A percentile compares a stretch with the other conserved stretches of the same genome.
Conservation (phyloP, 2,797 vertebrate genomes). For the Phrynocephalus vlangalii region DNA sequence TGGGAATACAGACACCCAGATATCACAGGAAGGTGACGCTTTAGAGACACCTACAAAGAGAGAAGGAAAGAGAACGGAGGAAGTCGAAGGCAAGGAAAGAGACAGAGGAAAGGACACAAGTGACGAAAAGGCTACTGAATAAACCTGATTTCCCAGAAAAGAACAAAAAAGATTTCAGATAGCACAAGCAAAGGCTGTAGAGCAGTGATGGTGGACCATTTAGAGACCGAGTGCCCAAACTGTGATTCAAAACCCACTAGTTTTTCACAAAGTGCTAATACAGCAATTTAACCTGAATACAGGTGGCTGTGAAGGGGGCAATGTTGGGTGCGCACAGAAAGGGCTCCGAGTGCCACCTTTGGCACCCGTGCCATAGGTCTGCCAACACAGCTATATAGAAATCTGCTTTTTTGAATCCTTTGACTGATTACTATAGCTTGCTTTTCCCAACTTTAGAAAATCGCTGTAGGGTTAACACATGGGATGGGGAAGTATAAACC, state of each 20-base stretch:
- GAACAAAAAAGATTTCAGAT: slow-evolving; percentile 9
- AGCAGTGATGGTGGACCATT: too few species aligned
- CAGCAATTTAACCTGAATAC: too few species aligned
- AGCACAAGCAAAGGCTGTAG: slow-evolving; percentile 2
- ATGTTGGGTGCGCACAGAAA: too few species aligned
- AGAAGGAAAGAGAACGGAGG: not conserved
- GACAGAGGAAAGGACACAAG: not conserved
- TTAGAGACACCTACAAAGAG: slow-evolving; percentile 20
- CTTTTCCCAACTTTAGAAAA: not conserved
- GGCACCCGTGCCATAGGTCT: too few species aligned
- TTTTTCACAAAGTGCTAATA: too few species aligned
- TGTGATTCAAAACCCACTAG: too few species aligned
- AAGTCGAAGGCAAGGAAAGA: not conserved
- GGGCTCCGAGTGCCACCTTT: too few species aligned
- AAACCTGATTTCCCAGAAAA: not conserved
- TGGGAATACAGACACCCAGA: not conserved
- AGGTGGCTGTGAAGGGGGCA: too few species aligned
- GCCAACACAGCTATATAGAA: not conserved
- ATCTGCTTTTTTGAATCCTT: not conserved
- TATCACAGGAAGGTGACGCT: not conserved
- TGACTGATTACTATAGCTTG: not conserved
- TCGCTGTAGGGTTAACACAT: not conserved
- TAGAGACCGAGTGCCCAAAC: too few species aligned
- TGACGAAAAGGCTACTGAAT: not conserved
- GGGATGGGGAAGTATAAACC: not conserved